These are phyloP conservation scores for Thalassarche chlororhynchos DNA, from an alignment of 2,113 vertebrate genomes.

Conservation along the genomic window DNA sequence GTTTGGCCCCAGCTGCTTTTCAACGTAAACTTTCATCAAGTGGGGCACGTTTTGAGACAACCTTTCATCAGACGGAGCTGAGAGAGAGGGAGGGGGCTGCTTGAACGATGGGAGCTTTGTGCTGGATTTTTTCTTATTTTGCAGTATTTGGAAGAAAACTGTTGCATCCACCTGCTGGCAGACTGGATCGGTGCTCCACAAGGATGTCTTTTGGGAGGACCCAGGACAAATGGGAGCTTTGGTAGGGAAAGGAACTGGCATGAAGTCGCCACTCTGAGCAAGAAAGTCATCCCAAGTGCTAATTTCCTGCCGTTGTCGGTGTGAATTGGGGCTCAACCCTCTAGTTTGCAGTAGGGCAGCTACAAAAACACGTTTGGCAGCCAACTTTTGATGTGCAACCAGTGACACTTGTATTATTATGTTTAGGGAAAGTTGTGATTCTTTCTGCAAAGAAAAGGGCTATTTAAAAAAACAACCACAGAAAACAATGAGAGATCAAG, in stretches of 20 bases:
- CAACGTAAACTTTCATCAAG: constrained; percentile 48
- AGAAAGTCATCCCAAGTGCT: not conserved
- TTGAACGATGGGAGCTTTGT: constrained; percentile 15
- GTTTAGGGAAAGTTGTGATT: not conserved
- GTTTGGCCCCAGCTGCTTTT: constrained; percentile 47
- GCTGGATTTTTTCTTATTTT: not conserved
- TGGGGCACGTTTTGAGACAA: not conserved
- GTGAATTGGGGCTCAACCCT: not conserved
- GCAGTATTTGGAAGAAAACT: not conserved
- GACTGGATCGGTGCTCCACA: not conserved
- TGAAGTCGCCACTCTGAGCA: not conserved
- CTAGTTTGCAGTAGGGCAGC: not conserved
- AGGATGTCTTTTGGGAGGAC: constrained; percentile 17
- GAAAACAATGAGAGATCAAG: not conserved
- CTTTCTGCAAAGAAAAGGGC: not conserved
- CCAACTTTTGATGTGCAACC: not conserved
- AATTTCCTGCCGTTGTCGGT: not conserved
- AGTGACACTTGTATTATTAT: not conserved
- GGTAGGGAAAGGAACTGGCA: not conserved
- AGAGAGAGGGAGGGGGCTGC: not conserved
- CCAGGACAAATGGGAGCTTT: not conserved
- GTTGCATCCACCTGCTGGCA: not conserved
- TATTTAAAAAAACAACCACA: not conserved
- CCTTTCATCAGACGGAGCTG: not conserved
- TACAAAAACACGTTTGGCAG: not conserved